Evolutionary conservation across 1,140 invertebrate genomes (phyloP), one percentile per base, ranked within the genome.

Genomic region (Arctopsyche grandis): DNA sequence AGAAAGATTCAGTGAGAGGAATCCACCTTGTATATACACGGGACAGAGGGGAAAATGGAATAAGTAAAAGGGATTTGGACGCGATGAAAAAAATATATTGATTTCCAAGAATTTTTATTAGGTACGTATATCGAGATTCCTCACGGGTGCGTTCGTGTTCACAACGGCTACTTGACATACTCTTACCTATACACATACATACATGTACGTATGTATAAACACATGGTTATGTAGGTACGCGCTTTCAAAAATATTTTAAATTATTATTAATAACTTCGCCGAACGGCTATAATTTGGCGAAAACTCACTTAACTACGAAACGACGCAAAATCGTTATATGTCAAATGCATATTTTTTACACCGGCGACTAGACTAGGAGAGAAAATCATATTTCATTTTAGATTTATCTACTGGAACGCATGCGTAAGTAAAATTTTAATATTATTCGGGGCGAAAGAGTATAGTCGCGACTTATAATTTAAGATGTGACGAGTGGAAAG

Each of bases 41-140:
- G 66, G 79, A 71, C 74, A 58, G 69, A 71, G 70, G 81, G 75
- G 78, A 75, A 74, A 76, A 78, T 69, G 56, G 66, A 75, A 75
- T 77, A 78, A 79, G 78, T 78, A 78, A 79, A 79, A 78, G 81
- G 81, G 78, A 78, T 82, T 79, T 77, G 78, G 75, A 77, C 75
- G 75, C 75, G 66, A 81, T 79, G 81, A 82, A 80, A 82, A 81
- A 82, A 80, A 80, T 74, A 80, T 82, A 82, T 82, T 82, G 76
- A 80, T 82, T 79, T 79, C 76, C 46, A 80, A 80, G 81, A 80
- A 82, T 82, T 82, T 82, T 82, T 82, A 82, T 82, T 82, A 79
- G 81, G 79, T 80, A 80, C 60, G 73, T 79, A 48, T 79, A 58
- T 58, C n/a, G 69, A 75, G 26, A 69, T 58, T 75, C 73, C 52